phyloP scores from a whole-genome alignment of 2,888 invertebrate genomes.

The Parapristionchus giblindavisi region DNA sequence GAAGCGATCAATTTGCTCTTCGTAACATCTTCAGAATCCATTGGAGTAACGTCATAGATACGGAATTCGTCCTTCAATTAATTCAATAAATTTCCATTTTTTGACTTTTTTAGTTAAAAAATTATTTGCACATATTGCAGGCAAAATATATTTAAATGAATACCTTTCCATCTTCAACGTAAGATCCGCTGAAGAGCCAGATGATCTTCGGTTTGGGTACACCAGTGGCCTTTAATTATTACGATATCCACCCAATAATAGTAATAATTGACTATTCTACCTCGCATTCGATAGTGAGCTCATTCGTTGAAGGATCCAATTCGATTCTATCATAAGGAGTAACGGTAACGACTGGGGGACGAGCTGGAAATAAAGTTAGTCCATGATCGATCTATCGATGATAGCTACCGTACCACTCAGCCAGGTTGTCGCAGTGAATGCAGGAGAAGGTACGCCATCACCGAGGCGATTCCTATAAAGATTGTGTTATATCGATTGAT shows the following conservation, averaged over 20 bases:
- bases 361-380: slow-evolving; percentile 49
- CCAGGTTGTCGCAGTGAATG: slow-evolving; percentile 64
- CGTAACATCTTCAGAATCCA: slow-evolving; percentile 58
- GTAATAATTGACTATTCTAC: background rate
- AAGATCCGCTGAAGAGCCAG: slow-evolving; percentile 65
- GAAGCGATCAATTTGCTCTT: slow-evolving; percentile 63
- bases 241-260: background rate
- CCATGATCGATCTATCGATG: too few relatives aligned
- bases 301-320: slow-evolving; percentile 60
- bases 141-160: background rate
- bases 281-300: slow-evolving; percentile 63
- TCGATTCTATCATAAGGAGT: slow-evolving; percentile 56
- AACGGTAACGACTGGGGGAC: slow-evolving; percentile 56
- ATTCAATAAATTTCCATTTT: background rate
- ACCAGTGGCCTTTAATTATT: slow-evolving; percentile 52
- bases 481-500: background rate
- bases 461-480: slow-evolving; percentile 62
- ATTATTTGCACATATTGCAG: too few relatives aligned
- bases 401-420: slow-evolving; percentile 54
- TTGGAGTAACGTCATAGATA: slow-evolving; percentile 63
- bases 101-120: slow-evolving; percentile 2
- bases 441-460: slow-evolving; percentile 59
- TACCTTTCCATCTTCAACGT: slow-evolving; percentile 66
- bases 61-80: slow-evolving; percentile 62
- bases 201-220: slow-evolving; percentile 68